Evolutionary conservation across 2,888 invertebrate species (phyloP).

Genomic region (Pharmacophagus antenor): DNA sequence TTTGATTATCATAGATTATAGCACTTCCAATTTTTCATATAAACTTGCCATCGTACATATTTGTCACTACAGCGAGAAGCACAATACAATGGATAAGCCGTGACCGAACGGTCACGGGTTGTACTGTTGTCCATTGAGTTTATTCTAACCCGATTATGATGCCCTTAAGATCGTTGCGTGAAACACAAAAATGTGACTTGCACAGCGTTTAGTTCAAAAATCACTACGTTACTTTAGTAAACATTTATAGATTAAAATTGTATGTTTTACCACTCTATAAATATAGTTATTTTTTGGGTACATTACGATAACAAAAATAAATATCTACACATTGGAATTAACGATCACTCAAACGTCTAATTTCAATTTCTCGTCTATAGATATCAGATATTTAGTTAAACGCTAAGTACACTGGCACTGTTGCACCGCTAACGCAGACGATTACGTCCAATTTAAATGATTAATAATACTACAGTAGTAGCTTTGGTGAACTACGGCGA

Average conservation of each 20-base stretch:
- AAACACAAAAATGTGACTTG: slow-evolving; percentile 39
- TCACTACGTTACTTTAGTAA: slow-evolving; percentile 38
- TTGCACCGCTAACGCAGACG: slow-evolving; percentile 45
- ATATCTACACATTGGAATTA: slow-evolving; percentile 79
- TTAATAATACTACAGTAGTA: slow-evolving; percentile 11
- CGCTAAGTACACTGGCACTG: slow-evolving; percentile 74
- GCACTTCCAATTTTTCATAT: slow-evolving; percentile 72
- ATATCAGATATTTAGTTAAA: slow-evolving; percentile 47
- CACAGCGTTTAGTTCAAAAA: slow-evolving; percentile 25
- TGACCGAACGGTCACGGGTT: neutral
- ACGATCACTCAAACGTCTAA: slow-evolving; percentile 72
- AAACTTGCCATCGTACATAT: slow-evolving; percentile 67
- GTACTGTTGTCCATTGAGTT: slow-evolving; percentile 33
- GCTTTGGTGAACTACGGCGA: slow-evolving; percentile 9
- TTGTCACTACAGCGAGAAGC: slow-evolving; percentile 72
- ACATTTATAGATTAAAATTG: slow-evolving; percentile 51
- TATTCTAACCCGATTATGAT: slow-evolving; percentile 60
- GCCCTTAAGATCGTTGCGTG: slow-evolving; percentile 54
- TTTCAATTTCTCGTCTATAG: slow-evolving; percentile 68
- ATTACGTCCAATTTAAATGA: slow-evolving; percentile 6
- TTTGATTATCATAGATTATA: slow-evolving; percentile 79
- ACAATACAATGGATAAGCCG: slow-evolving; percentile 42
- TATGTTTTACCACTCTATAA: slow-evolving; percentile 59
- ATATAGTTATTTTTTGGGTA: slow-evolving; percentile 74
- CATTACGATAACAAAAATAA: slow-evolving; percentile 80